Evolutionary conservation across 2,113 vertebrate genomes (phyloP).

Genomic region (Sigmodon hispidus): DNA sequence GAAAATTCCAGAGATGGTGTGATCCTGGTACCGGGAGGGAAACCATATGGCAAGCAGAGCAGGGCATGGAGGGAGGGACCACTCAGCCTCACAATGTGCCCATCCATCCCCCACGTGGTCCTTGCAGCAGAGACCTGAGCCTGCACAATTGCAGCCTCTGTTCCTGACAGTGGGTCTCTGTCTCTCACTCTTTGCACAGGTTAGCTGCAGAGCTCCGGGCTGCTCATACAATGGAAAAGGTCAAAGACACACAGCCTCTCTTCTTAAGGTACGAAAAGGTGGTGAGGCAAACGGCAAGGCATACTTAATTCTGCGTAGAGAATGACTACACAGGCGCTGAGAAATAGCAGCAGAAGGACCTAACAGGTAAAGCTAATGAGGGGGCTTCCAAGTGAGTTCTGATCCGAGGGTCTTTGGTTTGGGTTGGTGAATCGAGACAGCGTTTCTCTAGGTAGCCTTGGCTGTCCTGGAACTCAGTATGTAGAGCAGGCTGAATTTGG

Average conservation of each 20-base stretch:
- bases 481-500: background rate
- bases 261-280: background rate
- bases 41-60: background rate
- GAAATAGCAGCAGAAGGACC: background rate
- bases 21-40: background rate
- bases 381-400: background rate
- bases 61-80: background rate
- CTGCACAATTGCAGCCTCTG: background rate
- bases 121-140: background rate
- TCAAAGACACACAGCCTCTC: background rate
- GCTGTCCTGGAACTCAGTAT: background rate
- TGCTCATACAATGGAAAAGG: background rate
- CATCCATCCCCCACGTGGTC: background rate
- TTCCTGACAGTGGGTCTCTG: background rate
- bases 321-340: background rate
- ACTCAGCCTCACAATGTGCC: background rate
- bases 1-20: constrained; percentile 19
- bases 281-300: background rate
- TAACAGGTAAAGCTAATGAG: background rate
- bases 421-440: background rate
- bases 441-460: background rate
- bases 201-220: background rate
- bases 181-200: background rate
- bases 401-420: background rate
- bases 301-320: background rate